Percentiles rank a stretch among this genome's conserved stretches.
These are phyloP conservation scores for Calyptomena viridis DNA, from an alignment of 2,113 vertebrate species.

Conservation along the genomic window DNA sequence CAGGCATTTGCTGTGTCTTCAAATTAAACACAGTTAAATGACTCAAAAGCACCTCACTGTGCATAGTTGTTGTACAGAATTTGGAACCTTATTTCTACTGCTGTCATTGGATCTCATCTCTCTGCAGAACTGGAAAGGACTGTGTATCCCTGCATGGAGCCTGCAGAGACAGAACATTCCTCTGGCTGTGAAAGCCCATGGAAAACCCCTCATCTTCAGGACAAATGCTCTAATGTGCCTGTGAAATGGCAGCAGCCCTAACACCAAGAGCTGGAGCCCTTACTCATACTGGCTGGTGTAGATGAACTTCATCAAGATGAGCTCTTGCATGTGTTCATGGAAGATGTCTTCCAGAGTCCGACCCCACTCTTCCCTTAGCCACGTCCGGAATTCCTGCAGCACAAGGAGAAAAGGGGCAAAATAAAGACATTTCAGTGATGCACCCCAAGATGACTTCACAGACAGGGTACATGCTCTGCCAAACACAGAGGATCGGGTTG, in stretches of 20 bases:
- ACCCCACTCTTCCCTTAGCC: conserved; percentile 97
- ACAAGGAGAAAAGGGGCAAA: background rate
- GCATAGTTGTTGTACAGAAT: background rate
- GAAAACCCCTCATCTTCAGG: background rate
- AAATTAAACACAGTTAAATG: background rate
- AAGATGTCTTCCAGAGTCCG: conserved; percentile 97
- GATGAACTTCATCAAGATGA: conserved; percentile 99
- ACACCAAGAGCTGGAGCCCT: conserved; percentile 21
- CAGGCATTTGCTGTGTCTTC: background rate
- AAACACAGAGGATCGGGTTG: background rate
- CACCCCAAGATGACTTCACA: background rate
- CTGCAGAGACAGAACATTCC: background rate
- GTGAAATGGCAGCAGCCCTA: background rate
- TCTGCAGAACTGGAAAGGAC: background rate
- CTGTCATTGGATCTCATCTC: background rate
- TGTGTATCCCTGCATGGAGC: background rate
- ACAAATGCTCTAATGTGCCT: background rate
- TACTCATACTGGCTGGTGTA: conserved; percentile 99
- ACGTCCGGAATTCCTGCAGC: conserved; percentile 92
- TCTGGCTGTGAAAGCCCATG: background rate
- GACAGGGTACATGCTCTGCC: background rate
- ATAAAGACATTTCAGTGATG: background rate
- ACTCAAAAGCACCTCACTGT: background rate
- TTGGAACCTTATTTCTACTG: background rate
- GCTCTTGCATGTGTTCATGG: conserved; percentile 98